Conservation (phyloP, 2,113 vertebrate genomes). For the Fukomys damarensis region DNA sequence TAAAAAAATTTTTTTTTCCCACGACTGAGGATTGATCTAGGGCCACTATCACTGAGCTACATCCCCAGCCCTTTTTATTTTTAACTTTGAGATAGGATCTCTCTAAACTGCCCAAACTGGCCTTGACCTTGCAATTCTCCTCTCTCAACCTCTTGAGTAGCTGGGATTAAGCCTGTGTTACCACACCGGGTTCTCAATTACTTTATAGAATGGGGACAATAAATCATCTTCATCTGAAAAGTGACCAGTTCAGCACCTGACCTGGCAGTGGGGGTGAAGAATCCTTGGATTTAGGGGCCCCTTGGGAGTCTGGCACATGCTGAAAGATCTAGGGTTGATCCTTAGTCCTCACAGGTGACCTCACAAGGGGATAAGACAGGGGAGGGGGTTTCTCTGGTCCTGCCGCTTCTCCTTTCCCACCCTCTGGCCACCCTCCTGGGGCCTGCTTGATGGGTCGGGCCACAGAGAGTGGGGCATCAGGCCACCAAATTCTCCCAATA, state of each 20-base stretch:
- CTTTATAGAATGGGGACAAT: constrained; percentile 1
- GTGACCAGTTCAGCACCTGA: neutral
- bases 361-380: neutral
- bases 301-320: neutral
- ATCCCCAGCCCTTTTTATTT: neutral
- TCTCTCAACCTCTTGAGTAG: neutral
- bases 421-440: neutral
- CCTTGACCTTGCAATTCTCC: neutral
- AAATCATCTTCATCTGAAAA: neutral
- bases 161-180: neutral
- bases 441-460: neutral
- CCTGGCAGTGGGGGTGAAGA: neutral
- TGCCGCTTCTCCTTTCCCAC: neutral
- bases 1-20: neutral
- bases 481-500: neutral
- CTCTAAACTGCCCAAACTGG: neutral
- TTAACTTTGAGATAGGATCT: neutral
- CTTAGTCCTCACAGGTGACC: constrained; percentile 81
- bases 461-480: neutral
- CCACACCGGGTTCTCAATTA: neutral
- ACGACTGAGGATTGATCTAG: neutral
- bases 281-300: neutral
- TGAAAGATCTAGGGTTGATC: constrained; percentile 31
- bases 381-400: neutral
- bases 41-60: neutral